Base-by-base conservation (phyloP, 2,888 invertebrate genomes). In the Willowsia nigromaculata region DNA sequence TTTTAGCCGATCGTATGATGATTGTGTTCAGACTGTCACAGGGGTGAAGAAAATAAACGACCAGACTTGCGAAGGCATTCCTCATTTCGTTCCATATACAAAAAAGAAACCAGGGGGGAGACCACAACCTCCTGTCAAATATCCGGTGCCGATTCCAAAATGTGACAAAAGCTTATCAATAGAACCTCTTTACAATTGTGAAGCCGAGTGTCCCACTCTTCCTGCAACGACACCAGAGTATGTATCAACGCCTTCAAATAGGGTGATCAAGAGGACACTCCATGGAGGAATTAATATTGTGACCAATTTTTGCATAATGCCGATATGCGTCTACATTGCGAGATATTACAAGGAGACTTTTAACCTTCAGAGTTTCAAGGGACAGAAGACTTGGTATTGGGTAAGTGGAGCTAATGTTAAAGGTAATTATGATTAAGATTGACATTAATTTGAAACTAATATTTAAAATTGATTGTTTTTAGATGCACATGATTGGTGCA, bases 341-440 rank as follows among this genome's bases (percentile, higher is more conserved):
- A 15, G 90, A 43, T 91, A 89, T 65, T 91, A 91, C 50, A 91
- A 91, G 59, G 90, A 91, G 68, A 91, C 90, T 0, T 91, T 50
- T 18, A 91, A 91, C 56, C 5, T 56, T 0, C 30, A 56, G 13
- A 53, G 81, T 22, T 90, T 22, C 30, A 91, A 90, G 43, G 90
- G 90, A 40, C 87, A 65, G 4, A 89, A 88, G 27, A 1, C 18
- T 0, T 91, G 90, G 90, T 91, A 87, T 30, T 91, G 90, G 90
- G 90, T 91, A 82, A 78, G 88, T 53, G 1, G 27, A n/a, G 82
- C 6, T 25, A 50, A 37, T 40, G 40, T 30, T 43, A 9, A 27
- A 13, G 27, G 71, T 13, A 27, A n/a, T n/a, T n/a, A n/a, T n/a
- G n/a, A n/a, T n/a, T n/a, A n/a, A 50, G 33, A 56, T 27, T 56